phyloP scores from a whole-genome alignment of 2,797 vertebrate genomes.

The Streptopelia turtur region DNA sequence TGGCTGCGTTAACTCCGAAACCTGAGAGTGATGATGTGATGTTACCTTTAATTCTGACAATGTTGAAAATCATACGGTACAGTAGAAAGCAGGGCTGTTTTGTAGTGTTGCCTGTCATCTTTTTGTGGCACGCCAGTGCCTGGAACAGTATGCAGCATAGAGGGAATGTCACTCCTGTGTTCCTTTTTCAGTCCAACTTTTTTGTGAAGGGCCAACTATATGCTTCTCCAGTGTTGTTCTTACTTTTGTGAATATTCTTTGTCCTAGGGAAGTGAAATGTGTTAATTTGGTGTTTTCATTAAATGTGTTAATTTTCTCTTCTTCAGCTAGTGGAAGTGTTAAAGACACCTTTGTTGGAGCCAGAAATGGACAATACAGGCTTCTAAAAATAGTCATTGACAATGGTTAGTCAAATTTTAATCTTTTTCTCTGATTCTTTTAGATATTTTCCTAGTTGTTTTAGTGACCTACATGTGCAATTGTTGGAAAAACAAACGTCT shows the following conservation, averaged over 20 bases:
- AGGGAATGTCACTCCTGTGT: not conserved
- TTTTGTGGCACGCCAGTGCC: not conserved
- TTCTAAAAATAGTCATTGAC: constrained; percentile 92
- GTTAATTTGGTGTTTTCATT: not conserved
- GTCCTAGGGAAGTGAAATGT: not conserved
- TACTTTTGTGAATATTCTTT: not conserved
- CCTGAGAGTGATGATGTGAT: not conserved
- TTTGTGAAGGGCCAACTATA: not conserved
- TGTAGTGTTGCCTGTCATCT: not conserved
- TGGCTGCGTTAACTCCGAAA: constrained; percentile 24
- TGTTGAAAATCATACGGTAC: not conserved
- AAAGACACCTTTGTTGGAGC: constrained; percentile 91
- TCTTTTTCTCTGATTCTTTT: not conserved
- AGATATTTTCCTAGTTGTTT: not conserved
- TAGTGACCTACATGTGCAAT: not conserved
- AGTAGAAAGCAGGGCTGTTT: not conserved
- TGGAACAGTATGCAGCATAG: not conserved
- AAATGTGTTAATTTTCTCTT: constrained; percentile 10
- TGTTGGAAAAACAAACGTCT: not conserved
- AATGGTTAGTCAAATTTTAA: constrained; percentile 84
- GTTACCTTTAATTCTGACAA: constrained; percentile 6
- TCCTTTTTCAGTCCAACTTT: not conserved
- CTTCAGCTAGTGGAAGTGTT: constrained; percentile 89
- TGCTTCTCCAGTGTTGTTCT: not conserved
- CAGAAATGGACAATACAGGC: constrained; percentile 90